A percentile compares a stretch with the other conserved stretches of the same genome.
phyloP scores from a whole-genome alignment of 2,888 invertebrate species.

The Campoplex capitator region DNA sequence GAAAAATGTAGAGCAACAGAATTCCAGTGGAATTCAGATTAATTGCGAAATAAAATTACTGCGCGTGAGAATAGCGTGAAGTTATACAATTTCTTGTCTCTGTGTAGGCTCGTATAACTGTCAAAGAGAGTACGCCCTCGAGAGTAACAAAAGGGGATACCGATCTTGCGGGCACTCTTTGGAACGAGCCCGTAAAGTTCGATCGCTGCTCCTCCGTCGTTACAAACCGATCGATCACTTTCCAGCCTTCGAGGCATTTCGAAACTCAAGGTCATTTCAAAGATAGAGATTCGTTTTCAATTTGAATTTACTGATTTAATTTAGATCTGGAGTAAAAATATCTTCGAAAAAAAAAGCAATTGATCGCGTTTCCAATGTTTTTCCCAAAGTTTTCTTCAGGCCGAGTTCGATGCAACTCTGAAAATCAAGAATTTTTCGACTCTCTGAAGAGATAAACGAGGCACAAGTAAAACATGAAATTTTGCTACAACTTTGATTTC shows the following conservation, averaged over 20 bases:
- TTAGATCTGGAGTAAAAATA: not conserved
- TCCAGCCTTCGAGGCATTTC: slow-evolving; percentile 41
- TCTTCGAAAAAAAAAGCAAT: not conserved
- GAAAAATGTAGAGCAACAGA: slow-evolving; percentile 17
- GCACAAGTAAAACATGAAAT: not conserved
- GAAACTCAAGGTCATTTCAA: slow-evolving; percentile 51
- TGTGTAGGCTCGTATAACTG: slow-evolving; percentile 16
- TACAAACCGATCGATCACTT: slow-evolving; percentile 42
- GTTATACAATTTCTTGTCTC: slow-evolving; percentile 46
- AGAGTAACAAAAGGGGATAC: slow-evolving; percentile 33
- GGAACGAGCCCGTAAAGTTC: slow-evolving; percentile 31
- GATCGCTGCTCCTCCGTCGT: slow-evolving; percentile 24
- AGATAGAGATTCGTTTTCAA: not conserved
- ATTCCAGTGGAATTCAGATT: slow-evolving; percentile 48
- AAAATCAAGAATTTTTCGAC: not conserved
- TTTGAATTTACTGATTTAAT: not conserved
- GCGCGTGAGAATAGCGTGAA: slow-evolving; percentile 49
- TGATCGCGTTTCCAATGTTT: not conserved
- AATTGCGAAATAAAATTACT: slow-evolving; percentile 53
- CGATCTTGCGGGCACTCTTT: slow-evolving; percentile 25
- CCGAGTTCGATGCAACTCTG: too few relatives aligned
- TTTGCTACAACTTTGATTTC: not conserved
- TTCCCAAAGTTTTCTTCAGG: not conserved
- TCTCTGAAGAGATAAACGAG: not conserved
- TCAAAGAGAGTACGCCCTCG: not conserved